Conservation (phyloP, 2,888 invertebrate species). For the Parnassius orleans region DNA sequence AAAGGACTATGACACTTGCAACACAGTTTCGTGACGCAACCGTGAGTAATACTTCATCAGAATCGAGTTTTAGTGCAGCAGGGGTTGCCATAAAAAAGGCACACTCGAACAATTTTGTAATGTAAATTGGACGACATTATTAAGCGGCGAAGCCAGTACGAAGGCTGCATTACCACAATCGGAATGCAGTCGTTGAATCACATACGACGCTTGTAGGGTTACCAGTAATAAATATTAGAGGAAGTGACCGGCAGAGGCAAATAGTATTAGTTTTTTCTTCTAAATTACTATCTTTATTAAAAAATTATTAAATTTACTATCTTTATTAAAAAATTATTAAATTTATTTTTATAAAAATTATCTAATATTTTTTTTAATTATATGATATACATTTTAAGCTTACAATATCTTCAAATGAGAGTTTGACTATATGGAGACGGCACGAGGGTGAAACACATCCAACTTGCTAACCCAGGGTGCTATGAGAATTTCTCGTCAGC, state of each 20-base stretch:
- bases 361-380: too few relatives aligned
- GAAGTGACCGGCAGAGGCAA: neutral
- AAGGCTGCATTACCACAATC: slow-evolving; percentile 26
- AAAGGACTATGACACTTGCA: slow-evolving; percentile 13
- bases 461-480: too few relatives aligned
- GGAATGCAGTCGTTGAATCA: slow-evolving; percentile 28
- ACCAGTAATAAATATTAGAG: slow-evolving; percentile 5
- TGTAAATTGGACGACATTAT: slow-evolving; percentile 28
- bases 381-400: too few relatives aligned
- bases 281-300: too few relatives aligned
- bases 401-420: too few relatives aligned
- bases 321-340: too few relatives aligned
- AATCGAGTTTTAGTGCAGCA: slow-evolving; percentile 14
- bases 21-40: slow-evolving; percentile 14
- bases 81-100: slow-evolving; percentile 27
- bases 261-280: too few relatives aligned
- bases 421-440: too few relatives aligned
- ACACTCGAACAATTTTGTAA: slow-evolving; percentile 21
- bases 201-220: slow-evolving; percentile 19
- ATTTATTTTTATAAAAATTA: too few relatives aligned
- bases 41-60: slow-evolving; percentile 17
- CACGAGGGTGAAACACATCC: too few relatives aligned
- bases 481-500: too few relatives aligned
- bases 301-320: too few relatives aligned
- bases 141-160: slow-evolving; percentile 25